Base-by-base conservation (phyloP, 2,113 vertebrate species). In the Cynocephalus volans region DNA sequence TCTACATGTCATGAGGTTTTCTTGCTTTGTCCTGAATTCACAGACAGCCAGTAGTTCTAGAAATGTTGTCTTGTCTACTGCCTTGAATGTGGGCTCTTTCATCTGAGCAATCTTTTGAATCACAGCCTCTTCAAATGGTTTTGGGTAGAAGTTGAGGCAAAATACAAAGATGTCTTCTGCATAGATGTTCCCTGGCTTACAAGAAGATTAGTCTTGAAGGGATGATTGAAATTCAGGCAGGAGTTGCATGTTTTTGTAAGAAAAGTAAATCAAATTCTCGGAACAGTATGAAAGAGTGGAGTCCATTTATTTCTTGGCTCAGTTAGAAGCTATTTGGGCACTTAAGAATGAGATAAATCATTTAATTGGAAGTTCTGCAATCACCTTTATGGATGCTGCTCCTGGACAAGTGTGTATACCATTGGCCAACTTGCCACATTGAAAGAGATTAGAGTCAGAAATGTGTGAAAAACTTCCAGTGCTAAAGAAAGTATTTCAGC, bases 161-260 rank as follows among this genome's bases (percentile, higher is more conserved):
- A 88, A 90, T 60, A 80, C 12, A 76, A 67, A 84, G 28, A 33
- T 18, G 28, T 36, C 54, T 76, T 67, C 89, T 12, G 33, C 67
- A 79, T 12, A 86, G 19, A 69, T 85, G 23, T 67, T 58, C 48
- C 41, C 48, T 77, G 8, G 50, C 56, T 69, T 77, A 86, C 23
- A 88, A 86, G 36, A 58, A 19, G 26, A 31, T 48, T 67, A 24
- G 12, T 90, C 48, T 81, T 81, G 33, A 93, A 80, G 72, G 60
- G 21, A 26, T 79, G 28, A 76, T 76, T 92, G 45, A 69, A 95
- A 52, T 82, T 76, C 82, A 77, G 84, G 24, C 85, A 72, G 86
- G 94, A 75, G 72, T 52, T 88, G n/a, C 23, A 84, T 36, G 12
- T 64, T 93, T 95, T 95, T 89, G 89, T 64, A 64, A 92, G 64